Evolutionary conservation across 2,888 invertebrate genomes (phyloP).

Genomic region (Drosophila birchii): DNA sequence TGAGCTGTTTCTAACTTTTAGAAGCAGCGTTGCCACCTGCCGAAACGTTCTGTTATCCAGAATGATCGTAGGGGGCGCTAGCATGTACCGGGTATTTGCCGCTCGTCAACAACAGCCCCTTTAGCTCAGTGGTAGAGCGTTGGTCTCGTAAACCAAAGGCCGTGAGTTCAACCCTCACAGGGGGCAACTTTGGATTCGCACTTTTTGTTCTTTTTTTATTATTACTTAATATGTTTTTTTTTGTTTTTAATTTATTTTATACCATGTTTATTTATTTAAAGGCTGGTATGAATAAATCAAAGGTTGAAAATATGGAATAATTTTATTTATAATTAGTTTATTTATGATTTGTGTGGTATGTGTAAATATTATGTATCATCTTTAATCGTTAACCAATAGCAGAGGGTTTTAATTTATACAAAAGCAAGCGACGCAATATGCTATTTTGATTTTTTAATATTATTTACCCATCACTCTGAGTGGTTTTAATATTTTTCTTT

Average conservation of each 20-base stretch:
- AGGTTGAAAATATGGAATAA: background rate
- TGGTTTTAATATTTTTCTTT: slow-evolving; percentile 1
- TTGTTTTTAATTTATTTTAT: background rate
- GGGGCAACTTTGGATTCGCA: slow-evolving; percentile 47
- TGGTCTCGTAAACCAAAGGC: slow-evolving; percentile 78
- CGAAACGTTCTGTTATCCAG: slow-evolving; percentile 29
- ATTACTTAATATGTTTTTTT: background rate
- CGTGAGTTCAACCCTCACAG: slow-evolving; percentile 74
- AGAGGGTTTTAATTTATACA: background rate
- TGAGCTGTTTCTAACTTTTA: slow-evolving; percentile 6
- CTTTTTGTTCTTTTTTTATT: background rate
- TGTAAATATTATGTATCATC: too few relatives aligned
- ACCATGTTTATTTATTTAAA: background rate
- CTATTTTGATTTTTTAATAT: background rate
- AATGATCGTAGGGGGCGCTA: slow-evolving; percentile 43
- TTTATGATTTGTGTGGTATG: too few relatives aligned
- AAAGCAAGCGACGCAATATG: background rate
- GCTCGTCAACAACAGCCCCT: slow-evolving; percentile 47
- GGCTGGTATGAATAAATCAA: too few relatives aligned
- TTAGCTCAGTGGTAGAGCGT: slow-evolving; percentile 77
- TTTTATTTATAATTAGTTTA: background rate
- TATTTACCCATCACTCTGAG: slow-evolving; percentile 1
- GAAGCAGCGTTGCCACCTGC: slow-evolving; percentile 13
- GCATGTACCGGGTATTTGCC: slow-evolving; percentile 20
- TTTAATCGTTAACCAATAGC: background rate